Evolutionary conservation across 2,113 vertebrate genomes (phyloP).

Genomic region (Leucosticte australis): DNA sequence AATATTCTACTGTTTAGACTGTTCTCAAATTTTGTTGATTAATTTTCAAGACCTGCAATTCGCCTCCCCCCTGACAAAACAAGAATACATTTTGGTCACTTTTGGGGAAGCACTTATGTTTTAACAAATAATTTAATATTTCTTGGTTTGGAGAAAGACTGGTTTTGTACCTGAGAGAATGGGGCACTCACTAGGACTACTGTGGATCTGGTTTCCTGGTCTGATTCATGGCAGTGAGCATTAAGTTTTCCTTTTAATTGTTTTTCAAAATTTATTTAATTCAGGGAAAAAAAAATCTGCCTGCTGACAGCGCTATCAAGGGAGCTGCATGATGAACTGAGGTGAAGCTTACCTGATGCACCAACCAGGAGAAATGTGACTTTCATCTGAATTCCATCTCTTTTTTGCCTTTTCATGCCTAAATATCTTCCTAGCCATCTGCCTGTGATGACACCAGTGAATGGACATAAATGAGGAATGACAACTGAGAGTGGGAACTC

Average conservation of each 20-base stretch:
- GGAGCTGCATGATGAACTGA: fast-evolving
- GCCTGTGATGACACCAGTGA: background rate
- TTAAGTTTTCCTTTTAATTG: background rate
- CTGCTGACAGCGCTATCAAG: background rate
- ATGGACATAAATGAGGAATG: background rate
- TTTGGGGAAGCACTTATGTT: background rate
- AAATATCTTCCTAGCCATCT: background rate
- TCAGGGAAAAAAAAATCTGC: background rate
- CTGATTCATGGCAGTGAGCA: background rate
- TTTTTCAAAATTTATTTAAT: background rate
- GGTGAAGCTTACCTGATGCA: background rate
- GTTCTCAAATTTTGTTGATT: background rate
- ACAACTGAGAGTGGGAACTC: background rate
- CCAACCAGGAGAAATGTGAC: background rate
- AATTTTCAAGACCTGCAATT: background rate
- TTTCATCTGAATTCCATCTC: background rate
- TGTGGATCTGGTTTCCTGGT: background rate
- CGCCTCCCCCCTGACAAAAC: background rate
- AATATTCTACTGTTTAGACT: background rate
- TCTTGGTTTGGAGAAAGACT: background rate
- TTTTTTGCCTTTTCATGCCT: background rate
- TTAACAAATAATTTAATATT: background rate
- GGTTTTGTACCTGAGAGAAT: background rate
- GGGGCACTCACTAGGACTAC: background rate
- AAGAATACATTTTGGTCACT: background rate